These are phyloP conservation scores for Hydra vulgaris DNA, from an alignment of 30 jellyfish, hydroid and myxozoan species.

Conservation along the genomic window DNA sequence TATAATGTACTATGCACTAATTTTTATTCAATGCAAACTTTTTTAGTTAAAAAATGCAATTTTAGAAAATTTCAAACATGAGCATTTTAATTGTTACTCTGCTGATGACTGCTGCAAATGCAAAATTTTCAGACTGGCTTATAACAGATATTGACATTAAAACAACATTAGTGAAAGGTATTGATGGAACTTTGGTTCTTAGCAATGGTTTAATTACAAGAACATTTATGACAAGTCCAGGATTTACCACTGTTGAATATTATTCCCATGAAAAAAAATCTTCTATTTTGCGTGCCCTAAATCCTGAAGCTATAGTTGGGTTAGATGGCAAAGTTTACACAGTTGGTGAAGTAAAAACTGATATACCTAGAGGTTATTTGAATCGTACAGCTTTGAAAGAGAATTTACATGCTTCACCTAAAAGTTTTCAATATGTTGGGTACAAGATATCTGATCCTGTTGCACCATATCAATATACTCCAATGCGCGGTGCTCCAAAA, in stretches of 20 bases:
- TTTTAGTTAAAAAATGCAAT: too few species aligned
- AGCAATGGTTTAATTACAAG: conserved; percentile 27
- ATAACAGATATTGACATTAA: conserved; percentile 5
- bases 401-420: not conserved
- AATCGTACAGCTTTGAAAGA: conserved; percentile 26
- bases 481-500: conserved; percentile 30
- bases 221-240: conserved; percentile 8
- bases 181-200: conserved; percentile 3
- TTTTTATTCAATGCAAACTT: too few species aligned
- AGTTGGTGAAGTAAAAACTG: conserved; percentile 20
- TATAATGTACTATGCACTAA: too few species aligned
- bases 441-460: not conserved
- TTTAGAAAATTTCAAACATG: too few species aligned
- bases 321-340: conserved; percentile 20
- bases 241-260: conserved; percentile 20
- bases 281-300: conserved; percentile 25
- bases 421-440: conserved; percentile 24
- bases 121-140: conserved; percentile 26
- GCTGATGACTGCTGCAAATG: not conserved
- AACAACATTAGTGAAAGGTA: not conserved
- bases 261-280: conserved; percentile 13
- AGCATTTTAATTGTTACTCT: not conserved
- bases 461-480: conserved; percentile 24
- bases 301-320: conserved; percentile 25
- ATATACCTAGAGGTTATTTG: conserved; percentile 21